Evolutionary conservation across 2,888 invertebrate species (phyloP).

Genomic region (Tenthredo amoena): DNA sequence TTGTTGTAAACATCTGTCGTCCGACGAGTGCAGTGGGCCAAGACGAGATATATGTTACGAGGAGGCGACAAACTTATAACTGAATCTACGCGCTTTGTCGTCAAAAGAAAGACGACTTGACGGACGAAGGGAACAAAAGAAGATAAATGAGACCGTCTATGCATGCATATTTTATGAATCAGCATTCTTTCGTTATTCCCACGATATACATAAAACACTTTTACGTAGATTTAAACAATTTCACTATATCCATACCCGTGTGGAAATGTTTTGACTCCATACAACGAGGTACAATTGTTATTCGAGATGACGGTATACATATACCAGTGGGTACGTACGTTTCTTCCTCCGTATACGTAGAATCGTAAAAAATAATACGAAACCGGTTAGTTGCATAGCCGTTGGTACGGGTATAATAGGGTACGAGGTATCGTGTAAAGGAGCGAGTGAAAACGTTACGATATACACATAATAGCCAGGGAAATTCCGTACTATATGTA

Average conservation of each 20-base stretch:
- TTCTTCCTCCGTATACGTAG: background rate
- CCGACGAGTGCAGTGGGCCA: background rate
- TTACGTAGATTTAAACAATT: background rate
- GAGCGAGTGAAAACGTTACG: background rate
- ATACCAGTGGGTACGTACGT: background rate
- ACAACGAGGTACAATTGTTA: background rate
- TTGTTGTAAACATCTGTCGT: slow-evolving; percentile 16
- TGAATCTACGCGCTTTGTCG: background rate
- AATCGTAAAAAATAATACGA: slow-evolving; percentile 35
- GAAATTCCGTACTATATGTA: background rate
- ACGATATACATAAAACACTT: background rate
- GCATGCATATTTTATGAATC: background rate
- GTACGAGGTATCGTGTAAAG: background rate
- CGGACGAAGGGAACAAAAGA: background rate
- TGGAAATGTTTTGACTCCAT: background rate
- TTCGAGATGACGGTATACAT: background rate
- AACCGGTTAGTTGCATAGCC: slow-evolving; percentile 45
- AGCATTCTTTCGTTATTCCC: background rate
- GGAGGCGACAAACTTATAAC: background rate
- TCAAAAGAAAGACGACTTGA: background rate
- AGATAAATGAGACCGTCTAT: background rate
- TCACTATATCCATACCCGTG: background rate
- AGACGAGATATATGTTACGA: background rate
- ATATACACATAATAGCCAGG: slow-evolving; percentile 2
- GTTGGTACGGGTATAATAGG: background rate